phyloP scores from a whole-genome alignment of 2,888 invertebrate genomes.

The Brassicogethes aeneus region DNA sequence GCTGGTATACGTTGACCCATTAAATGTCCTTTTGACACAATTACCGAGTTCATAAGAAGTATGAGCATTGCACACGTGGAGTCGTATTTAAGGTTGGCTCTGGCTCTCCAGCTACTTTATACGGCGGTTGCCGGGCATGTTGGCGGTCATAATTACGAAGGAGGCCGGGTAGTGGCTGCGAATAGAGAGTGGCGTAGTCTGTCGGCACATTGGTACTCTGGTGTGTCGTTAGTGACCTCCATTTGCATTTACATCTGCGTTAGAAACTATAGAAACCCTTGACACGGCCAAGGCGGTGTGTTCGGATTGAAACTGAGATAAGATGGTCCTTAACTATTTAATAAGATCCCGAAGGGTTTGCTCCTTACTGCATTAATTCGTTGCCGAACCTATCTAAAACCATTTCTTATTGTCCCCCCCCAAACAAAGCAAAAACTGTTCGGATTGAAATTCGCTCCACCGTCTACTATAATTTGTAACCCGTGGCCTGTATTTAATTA shows the following conservation, averaged over 20 bases:
- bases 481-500: too few species aligned
- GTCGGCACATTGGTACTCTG: constrained; percentile 21
- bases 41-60: too few species aligned
- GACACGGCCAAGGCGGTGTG: constrained; percentile 35
- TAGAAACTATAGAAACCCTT: constrained; percentile 30
- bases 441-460: too few species aligned
- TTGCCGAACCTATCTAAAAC: constrained; percentile 7
- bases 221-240: constrained; percentile 29
- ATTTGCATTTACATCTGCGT: constrained; percentile 38
- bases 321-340: constrained; percentile 33
- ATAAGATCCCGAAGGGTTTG: constrained; percentile 28
- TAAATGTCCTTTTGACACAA: too few species aligned
- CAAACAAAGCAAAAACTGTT: constrained; percentile 1
- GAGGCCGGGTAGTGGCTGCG: constrained; percentile 15
- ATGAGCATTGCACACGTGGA: too few species aligned
- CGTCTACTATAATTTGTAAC: too few species aligned
- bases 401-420: constrained; percentile 3
- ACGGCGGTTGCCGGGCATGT: constrained; percentile 9
- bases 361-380: constrained; percentile 22
- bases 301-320: constrained; percentile 32
- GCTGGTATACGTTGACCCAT: too few species aligned
- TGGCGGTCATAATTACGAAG: constrained; percentile 20
- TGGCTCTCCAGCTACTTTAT: too few species aligned
- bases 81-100: too few species aligned
- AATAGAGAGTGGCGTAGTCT: constrained; percentile 13